Base-by-base conservation (phyloP, 2,113 vertebrate genomes). In the Indri indri region DNA sequence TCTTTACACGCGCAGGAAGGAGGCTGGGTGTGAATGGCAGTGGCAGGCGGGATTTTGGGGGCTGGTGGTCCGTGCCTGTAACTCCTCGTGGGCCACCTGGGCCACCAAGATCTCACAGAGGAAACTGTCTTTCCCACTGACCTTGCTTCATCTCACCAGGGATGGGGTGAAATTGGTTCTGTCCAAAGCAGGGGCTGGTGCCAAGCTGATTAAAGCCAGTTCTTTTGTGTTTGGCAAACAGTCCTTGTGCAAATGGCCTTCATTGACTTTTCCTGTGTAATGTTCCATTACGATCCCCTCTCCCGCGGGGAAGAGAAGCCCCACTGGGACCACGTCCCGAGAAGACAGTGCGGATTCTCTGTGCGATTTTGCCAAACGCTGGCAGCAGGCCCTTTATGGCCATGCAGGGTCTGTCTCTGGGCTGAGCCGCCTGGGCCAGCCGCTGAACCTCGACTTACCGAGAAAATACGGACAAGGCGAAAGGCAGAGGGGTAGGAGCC, bases 401-500 rank as follows among this genome's bases (percentile, higher is more conserved):
- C 1, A 18, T 0, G 2, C 45, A 30, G 6, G 17, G 16, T 4
- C n/a, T 86, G 17, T 74, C 50, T 92, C 74, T 1, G 0, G 2
- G 40, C 12, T 0, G 0, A 1, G 71, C 70, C 0, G 6, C 18
- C n/a, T 11, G 1, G 11, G 0, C 20, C 13, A 8, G 3, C 6
- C 23, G 57, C 37, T 42, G 5, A 66, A 27, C 40, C 0, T 70
- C 47, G 20, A 3, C 25, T 40, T 52, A 9, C 4, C 18, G 5
- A 6, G 34, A 42, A 37, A 27, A 40, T 32, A 6, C 52, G 50
- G 40, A 27, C 9, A 61, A 61, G 30, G 23, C 17, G 8, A 14
- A 59, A 59, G 11, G 0, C 1, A 37, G n/a, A 83, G n/a, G 37
- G 7, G 18, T 0, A 14, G 40, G 32, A 23, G 23, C 66, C 66